phyloP scores from a whole-genome alignment of 1,140 invertebrate genomes.

The Belonocnema kinseyi region DNA sequence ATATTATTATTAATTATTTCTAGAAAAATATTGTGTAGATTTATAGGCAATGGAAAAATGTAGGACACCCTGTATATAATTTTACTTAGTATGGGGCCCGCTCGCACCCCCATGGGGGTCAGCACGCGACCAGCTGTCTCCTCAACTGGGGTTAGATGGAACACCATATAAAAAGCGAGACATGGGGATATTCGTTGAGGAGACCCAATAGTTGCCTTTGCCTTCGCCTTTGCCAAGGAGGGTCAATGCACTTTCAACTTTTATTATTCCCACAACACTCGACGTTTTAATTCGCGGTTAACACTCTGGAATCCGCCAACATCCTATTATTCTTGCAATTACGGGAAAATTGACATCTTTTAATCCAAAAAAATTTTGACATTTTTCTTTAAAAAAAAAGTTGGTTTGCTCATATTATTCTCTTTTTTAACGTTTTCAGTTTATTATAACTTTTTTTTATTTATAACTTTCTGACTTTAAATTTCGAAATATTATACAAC shows the following conservation, averaged over 20 bases:
- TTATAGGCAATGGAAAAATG: conserved; percentile 12
- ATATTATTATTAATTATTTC: too few relatives aligned
- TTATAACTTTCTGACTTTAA: too few relatives aligned
- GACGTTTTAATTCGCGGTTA: conserved; percentile 38
- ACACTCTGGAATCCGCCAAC: conserved; percentile 18
- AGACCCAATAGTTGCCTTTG: conserved; percentile 25
- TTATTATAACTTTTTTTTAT: too few relatives aligned
- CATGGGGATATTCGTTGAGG: conserved; percentile 47
- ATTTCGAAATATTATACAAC: too few relatives aligned
- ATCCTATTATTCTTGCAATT: conserved; percentile 5
- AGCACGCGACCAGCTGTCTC: conserved; percentile 66
- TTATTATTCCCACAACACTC: conserved; percentile 32
- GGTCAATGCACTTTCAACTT: conserved; percentile 46
- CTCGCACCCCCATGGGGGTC: conserved; percentile 58
- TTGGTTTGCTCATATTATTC: not conserved
- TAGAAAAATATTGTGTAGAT: not conserved
- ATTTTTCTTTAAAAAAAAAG: not conserved
- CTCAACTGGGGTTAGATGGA: conserved; percentile 45
- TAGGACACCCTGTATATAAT: conserved; percentile 7
- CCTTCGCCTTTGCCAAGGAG: not conserved
- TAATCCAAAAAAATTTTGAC: not conserved
- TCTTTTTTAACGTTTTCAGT: too few relatives aligned
- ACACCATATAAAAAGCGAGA: conserved; percentile 47
- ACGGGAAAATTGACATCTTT: not conserved
- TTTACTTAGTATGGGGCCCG: conserved; percentile 34